Evolutionary conservation across 2,797 vertebrate species (phyloP).

Genomic region (Agapornis canus): DNA sequence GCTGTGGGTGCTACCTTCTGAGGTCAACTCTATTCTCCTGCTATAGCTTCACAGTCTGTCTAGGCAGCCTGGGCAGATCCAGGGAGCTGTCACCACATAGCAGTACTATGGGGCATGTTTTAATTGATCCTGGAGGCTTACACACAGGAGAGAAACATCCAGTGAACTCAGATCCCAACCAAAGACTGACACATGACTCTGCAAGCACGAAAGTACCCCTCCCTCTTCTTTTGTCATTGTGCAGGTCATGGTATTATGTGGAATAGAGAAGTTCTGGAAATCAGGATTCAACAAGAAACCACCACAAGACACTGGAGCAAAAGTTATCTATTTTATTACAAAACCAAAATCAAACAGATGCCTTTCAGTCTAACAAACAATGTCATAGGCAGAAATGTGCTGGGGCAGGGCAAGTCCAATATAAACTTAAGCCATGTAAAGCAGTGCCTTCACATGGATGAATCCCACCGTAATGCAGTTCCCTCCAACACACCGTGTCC

Average conservation of each 20-base stretch:
- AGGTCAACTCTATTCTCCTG: neutral
- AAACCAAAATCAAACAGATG: conserved; percentile 44
- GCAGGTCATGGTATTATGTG: neutral
- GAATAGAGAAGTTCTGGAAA: neutral
- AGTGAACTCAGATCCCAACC: neutral
- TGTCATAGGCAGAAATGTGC: neutral
- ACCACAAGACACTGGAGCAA: conserved; percentile 9
- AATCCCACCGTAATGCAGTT: neutral
- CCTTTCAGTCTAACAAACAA: conserved; percentile 31
- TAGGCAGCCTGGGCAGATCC: neutral
- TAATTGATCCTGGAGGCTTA: neutral
- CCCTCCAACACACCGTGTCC: neutral
- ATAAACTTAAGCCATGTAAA: neutral
- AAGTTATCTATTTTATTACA: conserved; percentile 68
- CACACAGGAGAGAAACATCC: neutral
- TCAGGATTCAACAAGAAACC: neutral
- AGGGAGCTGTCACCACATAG: neutral
- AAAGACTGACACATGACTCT: neutral
- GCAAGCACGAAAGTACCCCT: neutral
- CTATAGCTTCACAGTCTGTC: neutral
- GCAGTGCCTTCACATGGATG: neutral
- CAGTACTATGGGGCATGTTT: neutral
- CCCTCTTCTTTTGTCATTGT: neutral
- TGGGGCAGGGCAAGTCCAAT: neutral
- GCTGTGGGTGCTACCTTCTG: neutral